Percentiles rank a stretch among this genome's conserved stretches.
Conservation (phyloP, 2,113 vertebrate species). For the Acanthisitta chloris region DNA sequence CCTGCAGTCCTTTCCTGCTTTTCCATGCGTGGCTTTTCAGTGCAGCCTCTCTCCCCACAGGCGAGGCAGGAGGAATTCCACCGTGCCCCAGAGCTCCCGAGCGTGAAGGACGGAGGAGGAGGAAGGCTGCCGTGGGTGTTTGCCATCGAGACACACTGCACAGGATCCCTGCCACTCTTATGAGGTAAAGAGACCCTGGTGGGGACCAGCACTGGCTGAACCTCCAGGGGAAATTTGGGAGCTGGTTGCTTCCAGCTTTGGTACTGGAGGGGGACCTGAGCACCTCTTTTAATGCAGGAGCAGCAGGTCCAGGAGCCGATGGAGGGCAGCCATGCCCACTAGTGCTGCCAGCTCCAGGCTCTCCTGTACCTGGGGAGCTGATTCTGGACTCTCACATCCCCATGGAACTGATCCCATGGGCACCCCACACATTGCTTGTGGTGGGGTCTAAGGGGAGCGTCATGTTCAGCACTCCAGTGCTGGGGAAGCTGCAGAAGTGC, state of each 20-base stretch:
- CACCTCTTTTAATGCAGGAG: background rate
- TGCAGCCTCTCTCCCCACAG: background rate
- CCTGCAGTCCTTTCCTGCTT: background rate
- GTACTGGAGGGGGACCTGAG: background rate
- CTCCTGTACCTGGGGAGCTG: background rate
- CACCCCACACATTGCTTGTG: background rate
- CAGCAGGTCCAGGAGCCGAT: background rate
- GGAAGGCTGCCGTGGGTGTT: background rate
- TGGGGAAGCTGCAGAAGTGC: background rate
- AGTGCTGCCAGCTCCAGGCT: fast-evolving
- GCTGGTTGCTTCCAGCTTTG: background rate
- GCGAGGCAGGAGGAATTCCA: background rate
- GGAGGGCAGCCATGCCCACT: background rate
- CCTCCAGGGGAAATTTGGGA: background rate
- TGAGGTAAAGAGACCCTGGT: background rate
- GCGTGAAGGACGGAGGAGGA: background rate
- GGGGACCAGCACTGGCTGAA: background rate
- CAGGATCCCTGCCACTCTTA: background rate
- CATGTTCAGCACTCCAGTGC: fast-evolving
- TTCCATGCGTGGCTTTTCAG: background rate
- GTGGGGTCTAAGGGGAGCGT: background rate
- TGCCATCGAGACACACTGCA: fast-evolving
- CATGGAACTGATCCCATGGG: background rate
- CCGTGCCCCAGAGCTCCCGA: fast-evolving
- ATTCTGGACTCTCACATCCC: background rate